Evolutionary conservation across 2,113 vertebrate species (phyloP).

Genomic region (Mesembrinibis cayennensis): DNA sequence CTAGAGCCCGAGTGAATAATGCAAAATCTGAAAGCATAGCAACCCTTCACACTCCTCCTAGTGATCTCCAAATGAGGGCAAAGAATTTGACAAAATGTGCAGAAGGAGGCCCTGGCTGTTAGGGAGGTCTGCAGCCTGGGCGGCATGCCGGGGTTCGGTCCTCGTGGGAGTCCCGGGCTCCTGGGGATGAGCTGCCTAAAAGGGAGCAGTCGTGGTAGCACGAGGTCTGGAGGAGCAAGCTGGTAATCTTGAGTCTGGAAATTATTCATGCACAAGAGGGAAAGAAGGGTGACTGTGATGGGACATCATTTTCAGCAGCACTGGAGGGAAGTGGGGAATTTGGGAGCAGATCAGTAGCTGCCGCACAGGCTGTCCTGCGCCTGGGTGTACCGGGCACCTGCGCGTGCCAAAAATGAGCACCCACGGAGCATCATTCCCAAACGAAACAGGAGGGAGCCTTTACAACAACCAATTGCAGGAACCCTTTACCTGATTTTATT

Average conservation of each 20-base stretch:
- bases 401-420: background rate
- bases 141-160: fast-evolving
- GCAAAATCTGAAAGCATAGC: background rate
- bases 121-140: background rate
- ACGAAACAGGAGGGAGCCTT: background rate
- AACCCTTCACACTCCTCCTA: background rate
- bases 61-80: background rate
- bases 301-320: background rate
- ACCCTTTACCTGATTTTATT: background rate
- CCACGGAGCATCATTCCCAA: background rate
- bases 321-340: background rate
- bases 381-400: fast-evolving
- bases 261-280: background rate
- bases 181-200: background rate
- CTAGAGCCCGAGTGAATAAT: background rate
- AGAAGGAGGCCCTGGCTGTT: background rate
- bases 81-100: background rate
- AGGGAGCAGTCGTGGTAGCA: background rate
- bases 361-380: background rate
- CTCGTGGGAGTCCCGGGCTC: background rate
- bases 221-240: background rate
- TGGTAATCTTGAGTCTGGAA: background rate
- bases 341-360: background rate
- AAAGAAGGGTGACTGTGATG: background rate
- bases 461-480: background rate